A percentile compares a stretch with the other conserved stretches of the same genome.
These are phyloP conservation scores for Trogon surrucura DNA, from an alignment of 2,113 vertebrate genomes.

Conservation along the genomic window DNA sequence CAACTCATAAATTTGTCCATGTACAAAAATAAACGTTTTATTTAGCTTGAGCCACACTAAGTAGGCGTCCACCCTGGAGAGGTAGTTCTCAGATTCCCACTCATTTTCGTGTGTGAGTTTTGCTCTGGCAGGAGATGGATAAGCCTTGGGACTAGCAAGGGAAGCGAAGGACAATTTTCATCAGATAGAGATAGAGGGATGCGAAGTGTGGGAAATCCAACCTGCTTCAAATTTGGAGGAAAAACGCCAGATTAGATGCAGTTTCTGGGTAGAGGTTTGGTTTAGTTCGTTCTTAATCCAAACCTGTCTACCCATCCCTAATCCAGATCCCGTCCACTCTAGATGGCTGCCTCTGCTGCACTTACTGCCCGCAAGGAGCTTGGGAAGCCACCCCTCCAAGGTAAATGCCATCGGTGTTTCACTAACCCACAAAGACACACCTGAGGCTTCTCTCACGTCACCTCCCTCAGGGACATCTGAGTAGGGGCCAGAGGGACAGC, in stretches of 20 bases:
- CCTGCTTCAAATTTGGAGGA: not conserved
- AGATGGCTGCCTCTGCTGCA: constrained; percentile 48
- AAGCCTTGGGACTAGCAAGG: not conserved
- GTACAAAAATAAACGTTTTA: not conserved
- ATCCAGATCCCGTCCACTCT: constrained; percentile 31
- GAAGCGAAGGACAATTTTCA: not conserved
- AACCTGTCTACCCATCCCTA: constrained; percentile 26
- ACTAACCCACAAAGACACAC: constrained; percentile 10
- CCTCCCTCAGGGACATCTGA: not conserved
- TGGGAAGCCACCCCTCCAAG: constrained; percentile 30
- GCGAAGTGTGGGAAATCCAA: not conserved
- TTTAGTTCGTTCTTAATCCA: constrained; percentile 38
- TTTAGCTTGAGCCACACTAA: not conserved
- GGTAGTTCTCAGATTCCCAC: not conserved
- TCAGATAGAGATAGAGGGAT: not conserved
- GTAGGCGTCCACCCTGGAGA: not conserved
- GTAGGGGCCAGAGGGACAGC: not conserved
- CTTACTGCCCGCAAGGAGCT: constrained; percentile 33
- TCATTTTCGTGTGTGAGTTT: not conserved
- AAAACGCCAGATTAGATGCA: not conserved
- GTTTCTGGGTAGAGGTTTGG: constrained; percentile 39
- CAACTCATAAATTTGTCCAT: not conserved
- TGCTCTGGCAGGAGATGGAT: constrained; percentile 9
- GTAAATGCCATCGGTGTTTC: constrained; percentile 21
- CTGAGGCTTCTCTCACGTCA: not conserved